Base-by-base conservation (phyloP, 2,113 vertebrate genomes). In the Microcebus jonahi region DNA sequence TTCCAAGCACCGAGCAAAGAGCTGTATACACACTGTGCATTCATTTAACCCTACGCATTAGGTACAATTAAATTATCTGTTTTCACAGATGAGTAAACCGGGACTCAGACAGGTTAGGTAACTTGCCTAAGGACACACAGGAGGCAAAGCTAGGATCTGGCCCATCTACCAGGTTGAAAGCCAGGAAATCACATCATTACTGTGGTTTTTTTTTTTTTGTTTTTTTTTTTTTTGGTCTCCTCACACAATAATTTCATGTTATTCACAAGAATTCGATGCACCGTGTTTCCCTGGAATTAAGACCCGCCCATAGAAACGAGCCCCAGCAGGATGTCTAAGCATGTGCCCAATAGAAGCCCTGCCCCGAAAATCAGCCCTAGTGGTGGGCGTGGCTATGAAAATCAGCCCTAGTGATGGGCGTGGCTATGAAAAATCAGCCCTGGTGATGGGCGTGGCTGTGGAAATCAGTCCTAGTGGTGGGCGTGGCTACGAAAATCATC, bases 1-100 rank as follows among this genome's bases (percentile, higher is more conserved):
- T 83, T 86, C 70, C 31, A 90, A 73, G 39, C 67, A 67, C 36
- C 84, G 5, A 82, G 67, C 65, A 85, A 59, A 65, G 42, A 88
- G 50, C 80, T 71, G 79, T 73, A 61, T 17, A 67, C 12, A 10
- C 5, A 42, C n/a, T 80, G 27, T 23, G 31, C 39, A 45, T 4
- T 86, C 84, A 79, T 36, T 61, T 36, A 65, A n/a, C 18, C 8
- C n/a, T 34, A 7, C 42, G 17, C 48, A 81, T 27, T 45, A 36
- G 61, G 34, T 70, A 34, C 6, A 67, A 20, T 88, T 63, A 17
- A 8, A 45, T 20, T 45, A 53, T 15, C 17, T 42, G 21, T 45
- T 82, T 55, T 81, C 31, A 85, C 6, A 85, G 39, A 80, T 48
- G 50, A 63, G 29, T 42, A 85, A 96, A 71, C 39, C 59, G 15